phyloP scores from a whole-genome alignment of 1,140 invertebrate species.

The Melanaphis sacchari region DNA sequence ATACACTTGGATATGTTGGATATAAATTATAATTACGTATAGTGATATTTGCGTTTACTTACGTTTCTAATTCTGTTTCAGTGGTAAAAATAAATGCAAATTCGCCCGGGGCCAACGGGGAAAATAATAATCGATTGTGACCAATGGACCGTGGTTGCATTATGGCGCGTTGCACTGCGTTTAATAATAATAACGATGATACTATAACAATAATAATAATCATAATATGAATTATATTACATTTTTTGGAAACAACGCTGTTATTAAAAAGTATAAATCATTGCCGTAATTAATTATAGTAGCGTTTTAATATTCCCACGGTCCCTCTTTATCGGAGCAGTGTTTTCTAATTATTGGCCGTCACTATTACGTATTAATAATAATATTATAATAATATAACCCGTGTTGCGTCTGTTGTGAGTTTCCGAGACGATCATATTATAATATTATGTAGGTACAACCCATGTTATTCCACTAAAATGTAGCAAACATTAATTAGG shows the following conservation, averaged over 20 bases:
- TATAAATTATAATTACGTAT: neutral
- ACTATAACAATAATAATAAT: neutral
- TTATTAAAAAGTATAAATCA: conserved; percentile 49
- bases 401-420: neutral
- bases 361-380: neutral
- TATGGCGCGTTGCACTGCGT: neutral
- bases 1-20: neutral
- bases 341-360: conserved; percentile 7
- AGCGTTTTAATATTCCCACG: conserved; percentile 37
- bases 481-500: neutral
- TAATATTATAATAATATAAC: neutral
- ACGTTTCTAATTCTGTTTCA: neutral
- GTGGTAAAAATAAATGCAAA: neutral
- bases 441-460: neutral
- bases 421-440: neutral
- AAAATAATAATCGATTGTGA: conserved; percentile 15
- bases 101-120: neutral
- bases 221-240: neutral
- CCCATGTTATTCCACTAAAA: neutral
- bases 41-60: neutral
- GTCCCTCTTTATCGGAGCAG: neutral
- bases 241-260: neutral
- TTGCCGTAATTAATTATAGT: conserved; percentile 34
- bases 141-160: neutral
- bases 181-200: neutral